phyloP scores from a whole-genome alignment of 2,113 vertebrate genomes.

The Lepus europaeus region DNA sequence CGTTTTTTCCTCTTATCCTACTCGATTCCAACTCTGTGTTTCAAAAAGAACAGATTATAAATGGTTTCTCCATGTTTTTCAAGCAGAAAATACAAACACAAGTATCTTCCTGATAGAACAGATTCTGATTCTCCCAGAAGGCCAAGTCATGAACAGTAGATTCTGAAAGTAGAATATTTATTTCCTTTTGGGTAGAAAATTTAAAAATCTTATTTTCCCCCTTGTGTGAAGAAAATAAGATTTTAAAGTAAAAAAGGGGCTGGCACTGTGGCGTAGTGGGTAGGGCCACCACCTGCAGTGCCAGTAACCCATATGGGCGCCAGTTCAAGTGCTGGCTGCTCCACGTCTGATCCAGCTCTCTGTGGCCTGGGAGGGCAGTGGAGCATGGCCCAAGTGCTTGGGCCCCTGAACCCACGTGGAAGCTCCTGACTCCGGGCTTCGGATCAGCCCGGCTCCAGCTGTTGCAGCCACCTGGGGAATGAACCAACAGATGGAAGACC shows the following conservation, averaged over 20 bases:
- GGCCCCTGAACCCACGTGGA: too few species aligned
- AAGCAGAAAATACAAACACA: conserved; percentile 43
- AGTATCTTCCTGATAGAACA: conserved; percentile 9
- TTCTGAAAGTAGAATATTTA: neutral
- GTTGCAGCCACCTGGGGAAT: too few species aligned
- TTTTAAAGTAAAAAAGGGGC: conserved; percentile 6
- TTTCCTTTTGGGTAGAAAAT: conserved; percentile 38
- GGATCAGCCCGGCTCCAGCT: too few species aligned
- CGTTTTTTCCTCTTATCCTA: neutral
- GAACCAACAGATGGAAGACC: too few species aligned
- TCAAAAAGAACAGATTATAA: conserved; percentile 55
- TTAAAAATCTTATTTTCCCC: conserved; percentile 42
- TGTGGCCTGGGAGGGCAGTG: too few species aligned
- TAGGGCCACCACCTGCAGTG: too few species aligned
- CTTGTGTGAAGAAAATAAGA: neutral
- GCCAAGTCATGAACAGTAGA: neutral
- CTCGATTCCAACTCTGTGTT: conserved; percentile 35
- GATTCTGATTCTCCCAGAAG: conserved; percentile 42
- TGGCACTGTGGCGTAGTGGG: too few species aligned
- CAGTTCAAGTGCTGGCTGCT: too few species aligned
- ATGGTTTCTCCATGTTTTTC: conserved; percentile 34
- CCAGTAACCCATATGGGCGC: too few species aligned
- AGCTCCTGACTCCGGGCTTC: too few species aligned
- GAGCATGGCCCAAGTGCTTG: too few species aligned
- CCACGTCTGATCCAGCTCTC: too few species aligned